Evolutionary conservation across 1,140 invertebrate genomes (phyloP).

Genomic region (Dinoponera quadriceps): DNA sequence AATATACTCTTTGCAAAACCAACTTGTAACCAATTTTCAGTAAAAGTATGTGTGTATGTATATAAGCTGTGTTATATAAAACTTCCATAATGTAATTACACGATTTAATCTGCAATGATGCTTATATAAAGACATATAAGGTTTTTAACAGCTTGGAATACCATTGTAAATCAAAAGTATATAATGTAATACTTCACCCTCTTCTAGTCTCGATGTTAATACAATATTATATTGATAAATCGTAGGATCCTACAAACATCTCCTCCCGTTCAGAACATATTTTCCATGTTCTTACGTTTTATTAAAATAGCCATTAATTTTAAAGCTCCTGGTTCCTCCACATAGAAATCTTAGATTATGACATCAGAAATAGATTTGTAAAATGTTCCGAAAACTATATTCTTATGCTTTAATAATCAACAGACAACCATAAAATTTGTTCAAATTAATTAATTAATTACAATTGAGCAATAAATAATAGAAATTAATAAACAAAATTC

Average conservation of each 20-base stretch:
- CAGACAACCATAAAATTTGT: too few species aligned
- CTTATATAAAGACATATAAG: slow-evolving; percentile 40
- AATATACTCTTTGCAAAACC: slow-evolving; percentile 81
- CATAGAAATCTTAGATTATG: too few species aligned
- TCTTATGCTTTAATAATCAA: too few species aligned
- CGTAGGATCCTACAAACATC: background rate
- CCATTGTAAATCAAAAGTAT: slow-evolving; percentile 32
- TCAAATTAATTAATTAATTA: too few species aligned
- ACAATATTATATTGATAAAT: slow-evolving; percentile 16
- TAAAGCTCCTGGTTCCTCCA: too few species aligned
- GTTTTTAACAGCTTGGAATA: slow-evolving; percentile 37
- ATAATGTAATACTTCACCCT: background rate
- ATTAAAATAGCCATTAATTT: slow-evolving; percentile 15
- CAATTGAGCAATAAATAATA: too few species aligned
- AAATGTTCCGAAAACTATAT: too few species aligned
- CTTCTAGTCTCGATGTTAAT: slow-evolving; percentile 1
- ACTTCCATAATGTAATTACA: slow-evolving; percentile 61
- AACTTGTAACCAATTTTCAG: slow-evolving; percentile 71
- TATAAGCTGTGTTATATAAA: slow-evolving; percentile 60
- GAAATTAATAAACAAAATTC: too few species aligned
- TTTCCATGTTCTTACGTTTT: background rate
- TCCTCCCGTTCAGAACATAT: background rate
- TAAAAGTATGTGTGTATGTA: slow-evolving; percentile 57
- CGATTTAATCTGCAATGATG: slow-evolving; percentile 29
- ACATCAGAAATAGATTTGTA: too few species aligned